These are phyloP conservation scores for Mamestra configurata DNA, from an alignment of 1,140 invertebrate species.

Conservation along the genomic window DNA sequence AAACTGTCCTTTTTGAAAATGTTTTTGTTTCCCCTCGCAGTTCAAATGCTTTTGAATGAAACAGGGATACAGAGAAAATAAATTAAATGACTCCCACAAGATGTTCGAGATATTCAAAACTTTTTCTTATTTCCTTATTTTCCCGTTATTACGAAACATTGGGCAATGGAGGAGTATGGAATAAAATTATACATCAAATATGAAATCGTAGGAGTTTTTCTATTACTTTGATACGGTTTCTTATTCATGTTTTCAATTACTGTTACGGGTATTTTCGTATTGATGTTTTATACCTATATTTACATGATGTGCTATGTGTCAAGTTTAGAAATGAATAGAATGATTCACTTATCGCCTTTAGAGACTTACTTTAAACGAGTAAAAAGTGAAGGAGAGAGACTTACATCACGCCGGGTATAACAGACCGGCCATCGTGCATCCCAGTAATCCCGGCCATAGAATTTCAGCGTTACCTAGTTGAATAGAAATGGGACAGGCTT, in stretches of 20 bases:
- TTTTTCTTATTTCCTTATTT: slow-evolving; percentile 49
- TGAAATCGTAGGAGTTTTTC: not conserved
- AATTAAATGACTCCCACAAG: slow-evolving; percentile 50
- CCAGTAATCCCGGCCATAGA: slow-evolving; percentile 26
- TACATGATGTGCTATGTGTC: not conserved
- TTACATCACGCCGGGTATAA: slow-evolving; percentile 33
- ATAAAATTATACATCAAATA: slow-evolving; percentile 27
- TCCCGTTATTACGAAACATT: slow-evolving; percentile 35
- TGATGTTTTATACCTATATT: not conserved
- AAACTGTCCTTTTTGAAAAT: slow-evolving; percentile 6
- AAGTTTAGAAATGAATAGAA: not conserved
- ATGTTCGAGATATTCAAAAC: slow-evolving; percentile 14
- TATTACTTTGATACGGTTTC: not conserved
- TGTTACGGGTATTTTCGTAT: not conserved
- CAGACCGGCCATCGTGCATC: slow-evolving; percentile 18
- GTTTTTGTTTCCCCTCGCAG: slow-evolving; percentile 31
- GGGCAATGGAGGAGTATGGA: slow-evolving; percentile 9
- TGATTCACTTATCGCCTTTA: slow-evolving; percentile 26
- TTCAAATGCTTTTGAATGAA: slow-evolving; percentile 41
- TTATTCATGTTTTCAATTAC: slow-evolving; percentile 7
- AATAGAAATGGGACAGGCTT: slow-evolving; percentile 41
- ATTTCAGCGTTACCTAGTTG: slow-evolving; percentile 22
- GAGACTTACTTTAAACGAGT: not conserved
- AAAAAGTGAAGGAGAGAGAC: not conserved
- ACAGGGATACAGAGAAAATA: slow-evolving; percentile 48